Conservation (phyloP, 2,797 vertebrate genomes). For the Falco cherrug region DNA sequence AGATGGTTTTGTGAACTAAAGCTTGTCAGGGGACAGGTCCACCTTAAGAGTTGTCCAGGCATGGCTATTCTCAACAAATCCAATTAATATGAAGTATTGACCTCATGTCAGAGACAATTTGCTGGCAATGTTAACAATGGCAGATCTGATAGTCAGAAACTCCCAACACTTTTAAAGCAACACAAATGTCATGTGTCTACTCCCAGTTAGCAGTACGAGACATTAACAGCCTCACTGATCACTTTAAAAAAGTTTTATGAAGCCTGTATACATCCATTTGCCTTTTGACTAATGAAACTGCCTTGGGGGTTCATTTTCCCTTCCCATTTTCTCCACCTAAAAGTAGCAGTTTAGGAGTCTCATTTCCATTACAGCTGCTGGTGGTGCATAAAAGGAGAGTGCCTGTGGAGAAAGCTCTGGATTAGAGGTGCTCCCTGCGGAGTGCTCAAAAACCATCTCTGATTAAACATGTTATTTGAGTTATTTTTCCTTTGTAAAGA, state of each 20-base stretch:
- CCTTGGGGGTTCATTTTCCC: neutral
- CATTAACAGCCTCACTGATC: neutral
- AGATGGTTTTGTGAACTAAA: neutral
- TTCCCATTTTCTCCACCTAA: neutral
- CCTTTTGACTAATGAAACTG: neutral
- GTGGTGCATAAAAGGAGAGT: conserved; percentile 11
- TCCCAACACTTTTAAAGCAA: neutral
- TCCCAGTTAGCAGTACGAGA: neutral
- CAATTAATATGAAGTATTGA: neutral
- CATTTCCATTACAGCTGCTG: conserved; percentile 34
- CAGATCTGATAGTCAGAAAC: neutral
- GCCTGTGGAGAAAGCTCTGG: neutral
- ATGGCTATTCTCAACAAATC: neutral
- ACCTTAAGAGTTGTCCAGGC: neutral
- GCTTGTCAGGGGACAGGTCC: neutral
- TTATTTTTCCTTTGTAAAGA: conserved; percentile 4
- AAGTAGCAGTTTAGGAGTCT: neutral
- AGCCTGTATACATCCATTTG: neutral
- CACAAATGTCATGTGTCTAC: neutral
- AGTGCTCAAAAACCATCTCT: neutral
- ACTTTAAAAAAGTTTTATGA: neutral
- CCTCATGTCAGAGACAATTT: neutral
- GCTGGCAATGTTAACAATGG: neutral
- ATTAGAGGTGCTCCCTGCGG: neutral
- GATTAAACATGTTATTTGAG: neutral